A percentile compares a stretch with the other conserved stretches of the same genome.
These are phyloP conservation scores for Cromileptes altivelis DNA, from an alignment of 2,113 vertebrate species.

Conservation along the genomic window DNA sequence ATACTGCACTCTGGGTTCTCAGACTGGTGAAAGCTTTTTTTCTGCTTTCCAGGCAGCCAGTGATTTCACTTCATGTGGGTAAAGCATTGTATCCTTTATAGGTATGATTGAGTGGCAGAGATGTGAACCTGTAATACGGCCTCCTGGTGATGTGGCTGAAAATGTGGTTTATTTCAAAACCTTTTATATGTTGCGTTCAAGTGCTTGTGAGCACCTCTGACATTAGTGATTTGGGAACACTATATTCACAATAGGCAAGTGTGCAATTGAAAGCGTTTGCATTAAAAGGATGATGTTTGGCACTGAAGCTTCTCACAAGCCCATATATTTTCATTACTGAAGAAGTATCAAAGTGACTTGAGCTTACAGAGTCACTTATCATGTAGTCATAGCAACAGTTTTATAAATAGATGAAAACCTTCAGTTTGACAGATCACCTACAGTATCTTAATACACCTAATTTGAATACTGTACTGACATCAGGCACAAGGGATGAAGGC, in stretches of 20 bases:
- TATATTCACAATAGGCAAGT: background rate
- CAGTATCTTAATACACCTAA: background rate
- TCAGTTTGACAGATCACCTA: background rate
- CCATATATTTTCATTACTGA: background rate
- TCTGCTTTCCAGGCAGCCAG: background rate
- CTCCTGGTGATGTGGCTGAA: background rate
- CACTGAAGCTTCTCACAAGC: background rate
- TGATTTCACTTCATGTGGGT: background rate
- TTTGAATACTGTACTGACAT: background rate
- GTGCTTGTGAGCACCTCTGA: background rate
- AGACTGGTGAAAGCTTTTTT: background rate
- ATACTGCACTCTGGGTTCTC: background rate
- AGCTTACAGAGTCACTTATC: background rate
- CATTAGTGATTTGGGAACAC: background rate
- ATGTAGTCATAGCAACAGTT: background rate
- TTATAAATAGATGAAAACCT: background rate
- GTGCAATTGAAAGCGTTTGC: background rate
- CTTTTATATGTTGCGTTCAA: background rate
- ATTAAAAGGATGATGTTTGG: background rate
- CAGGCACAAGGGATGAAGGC: background rate
- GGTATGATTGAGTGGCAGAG: background rate
- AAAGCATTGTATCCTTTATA: too few species aligned
- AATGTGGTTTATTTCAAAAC: background rate
- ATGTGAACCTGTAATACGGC: background rate
- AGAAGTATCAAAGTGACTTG: background rate